phyloP scores from a whole-genome alignment of 2,888 invertebrate species.

The Rugalucina vietnamica region DNA sequence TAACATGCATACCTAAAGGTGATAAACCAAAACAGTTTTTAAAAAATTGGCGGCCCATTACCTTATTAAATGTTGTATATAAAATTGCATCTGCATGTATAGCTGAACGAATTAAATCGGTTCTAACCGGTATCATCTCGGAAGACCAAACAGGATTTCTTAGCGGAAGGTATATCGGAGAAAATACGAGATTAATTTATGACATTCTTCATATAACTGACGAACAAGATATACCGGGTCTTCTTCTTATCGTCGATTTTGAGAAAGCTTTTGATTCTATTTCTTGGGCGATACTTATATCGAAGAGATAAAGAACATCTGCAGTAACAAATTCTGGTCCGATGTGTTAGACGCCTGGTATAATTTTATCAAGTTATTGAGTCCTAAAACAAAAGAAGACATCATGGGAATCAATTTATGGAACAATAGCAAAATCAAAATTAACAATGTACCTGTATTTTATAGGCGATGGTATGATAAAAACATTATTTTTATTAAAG shows the following conservation, averaged over 20 bases:
- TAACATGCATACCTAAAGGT: neutral
- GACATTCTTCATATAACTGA: neutral
- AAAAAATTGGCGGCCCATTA: neutral
- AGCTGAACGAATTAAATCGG: neutral
- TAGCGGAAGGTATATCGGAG: neutral
- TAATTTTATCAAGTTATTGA: too few relatives aligned
- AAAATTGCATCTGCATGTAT: neutral
- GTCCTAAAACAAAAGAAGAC: too few relatives aligned
- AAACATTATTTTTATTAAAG: too few relatives aligned
- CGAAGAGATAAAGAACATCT: too few relatives aligned
- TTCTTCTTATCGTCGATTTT: neutral
- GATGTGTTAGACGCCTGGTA: too few relatives aligned
- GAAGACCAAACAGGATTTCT: neutral
- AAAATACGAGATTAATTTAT: neutral
- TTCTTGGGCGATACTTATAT: too few relatives aligned
- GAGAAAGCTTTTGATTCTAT: too few relatives aligned
- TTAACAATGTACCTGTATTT: too few relatives aligned
- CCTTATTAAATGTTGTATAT: neutral
- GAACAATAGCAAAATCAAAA: too few relatives aligned
- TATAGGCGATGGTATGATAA: too few relatives aligned
- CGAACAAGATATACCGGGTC: neutral
- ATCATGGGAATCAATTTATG: too few relatives aligned
- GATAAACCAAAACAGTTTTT: neutral
- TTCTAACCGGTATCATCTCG: neutral
- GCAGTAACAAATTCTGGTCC: too few relatives aligned